Conservation (phyloP, 2,113 vertebrate species). For the Eulacestoma nigropectus region DNA sequence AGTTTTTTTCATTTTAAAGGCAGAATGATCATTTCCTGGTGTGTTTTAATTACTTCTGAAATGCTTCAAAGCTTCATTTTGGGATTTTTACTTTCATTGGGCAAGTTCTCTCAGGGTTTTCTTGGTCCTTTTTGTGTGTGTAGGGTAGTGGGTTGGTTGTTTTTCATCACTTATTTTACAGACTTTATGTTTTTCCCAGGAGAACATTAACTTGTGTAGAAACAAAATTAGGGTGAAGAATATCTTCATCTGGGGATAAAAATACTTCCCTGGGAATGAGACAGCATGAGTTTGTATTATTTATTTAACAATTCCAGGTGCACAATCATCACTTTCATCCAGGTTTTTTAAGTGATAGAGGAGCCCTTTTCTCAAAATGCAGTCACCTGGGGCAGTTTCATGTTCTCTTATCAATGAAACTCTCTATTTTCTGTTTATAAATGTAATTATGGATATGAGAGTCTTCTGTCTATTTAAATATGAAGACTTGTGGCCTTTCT, state of each 20-base stretch:
- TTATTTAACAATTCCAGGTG: background rate
- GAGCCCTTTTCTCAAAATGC: background rate
- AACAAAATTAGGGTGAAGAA: background rate
- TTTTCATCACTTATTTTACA: background rate
- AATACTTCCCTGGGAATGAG: background rate
- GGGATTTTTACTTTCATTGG: background rate
- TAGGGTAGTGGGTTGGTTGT: background rate
- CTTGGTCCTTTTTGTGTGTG: background rate
- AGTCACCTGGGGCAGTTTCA: background rate
- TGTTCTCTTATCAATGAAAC: background rate
- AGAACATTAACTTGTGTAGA: background rate
- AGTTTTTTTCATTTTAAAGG: background rate
- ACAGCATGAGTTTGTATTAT: background rate
- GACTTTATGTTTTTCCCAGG: background rate
- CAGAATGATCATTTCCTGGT: fast-evolving
- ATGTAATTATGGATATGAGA: no score
- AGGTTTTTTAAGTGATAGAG: background rate
- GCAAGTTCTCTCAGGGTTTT: background rate
- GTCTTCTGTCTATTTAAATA: background rate
- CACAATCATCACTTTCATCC: background rate
- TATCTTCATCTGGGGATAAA: background rate
- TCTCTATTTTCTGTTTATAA: background rate
- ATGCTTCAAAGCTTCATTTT: no score
- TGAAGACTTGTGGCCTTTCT: background rate
- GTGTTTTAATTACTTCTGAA: background rate